Percentiles rank a stretch among this genome's conserved stretches.
Evolutionary conservation across 2,888 invertebrate genomes (phyloP).

Genomic region (Tuberolachnus salignus): DNA sequence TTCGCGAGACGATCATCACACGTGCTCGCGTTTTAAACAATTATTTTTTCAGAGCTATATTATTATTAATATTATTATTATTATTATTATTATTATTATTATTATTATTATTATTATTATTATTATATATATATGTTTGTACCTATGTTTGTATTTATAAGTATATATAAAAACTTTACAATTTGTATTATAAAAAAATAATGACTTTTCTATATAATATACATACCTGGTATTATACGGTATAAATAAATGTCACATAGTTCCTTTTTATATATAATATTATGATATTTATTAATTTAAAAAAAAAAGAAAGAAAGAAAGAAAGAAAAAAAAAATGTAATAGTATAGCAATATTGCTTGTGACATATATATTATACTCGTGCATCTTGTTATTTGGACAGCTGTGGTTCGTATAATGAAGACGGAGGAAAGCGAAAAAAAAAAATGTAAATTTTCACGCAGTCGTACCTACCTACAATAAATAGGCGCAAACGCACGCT

Average conservation of each 20-base stretch:
- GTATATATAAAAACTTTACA: conserved; percentile 53
- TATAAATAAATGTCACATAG: conserved; percentile 56
- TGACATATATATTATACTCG: conserved; percentile 43
- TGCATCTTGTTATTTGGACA: conserved; percentile 49
- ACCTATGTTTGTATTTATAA: conserved; percentile 53
- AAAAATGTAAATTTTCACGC: conserved; percentile 41
- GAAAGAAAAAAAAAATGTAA: no score
- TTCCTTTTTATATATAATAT: conserved; percentile 51
- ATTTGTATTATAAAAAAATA: conserved; percentile 51
- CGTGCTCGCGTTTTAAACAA: conserved; percentile 42
- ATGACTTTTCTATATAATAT: conserved; percentile 45
- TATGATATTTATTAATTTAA: conserved; percentile 35
- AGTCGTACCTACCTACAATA: neutral
- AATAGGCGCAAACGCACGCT: conserved; percentile 47
- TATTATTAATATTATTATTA: conserved; percentile 43
- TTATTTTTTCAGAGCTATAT: conserved; percentile 55
- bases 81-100: conserved; percentile 48
- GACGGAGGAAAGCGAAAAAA: conserved; percentile 16
- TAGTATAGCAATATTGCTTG: conserved; percentile 50
- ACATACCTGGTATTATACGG: conserved; percentile 10
- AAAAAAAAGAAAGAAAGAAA: conserved; percentile 43
- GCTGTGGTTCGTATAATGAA: conserved; percentile 50
- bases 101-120: conserved; percentile 48
- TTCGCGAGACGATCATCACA: conserved; percentile 30
- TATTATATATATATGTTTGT: conserved; percentile 53